Base-by-base conservation (phyloP, 2,888 invertebrate genomes). In the Villa cingulata region DNA sequence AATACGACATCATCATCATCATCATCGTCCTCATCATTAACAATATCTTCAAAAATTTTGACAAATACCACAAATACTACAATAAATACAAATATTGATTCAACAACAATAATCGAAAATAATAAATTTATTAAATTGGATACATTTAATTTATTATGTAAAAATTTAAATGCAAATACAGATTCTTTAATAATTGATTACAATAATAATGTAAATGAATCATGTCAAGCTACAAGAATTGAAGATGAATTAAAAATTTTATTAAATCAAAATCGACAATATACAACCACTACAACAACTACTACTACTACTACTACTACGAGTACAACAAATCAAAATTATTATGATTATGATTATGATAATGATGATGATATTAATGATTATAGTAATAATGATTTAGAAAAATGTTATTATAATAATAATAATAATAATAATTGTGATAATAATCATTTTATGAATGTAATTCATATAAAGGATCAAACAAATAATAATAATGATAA, bases 181-280 rank as follows among this genome's bases (percentile, higher is more conserved):
- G 27, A 27, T 27, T 27, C 27, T n/a, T n/a, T n/a, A 27, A 27
- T 27, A 27, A 27, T 2, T 27, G 27, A 27, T 27, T 10, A 9
- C 2, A 27, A 27, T 14, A n/a, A n/a, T n/a, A n/a, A n/a, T n/a
- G 9, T 23, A 37, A 58, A 58, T 49, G 53, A 53, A 15, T 57
- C 51, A 32, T 60, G 58, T 39, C 36, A 48, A 19, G 59, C 58
- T 1, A 52, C 62, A 17, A 61, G 64, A 54, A 61, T 65, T 7
- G 65, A 67, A 48, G 59, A 57, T 36, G 65, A 67, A 55, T 55
- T 66, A 15, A 54, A 59, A 41, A 61, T 62, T 45, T 51, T 63
- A 34, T 6, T 23, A 23, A 6, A 6, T 23, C 23, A 23, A 6
- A 23, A 23, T n/a, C n/a, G n/a, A n/a, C n/a, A n/a, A n/a, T n/a